Percentiles rank a stretch among this genome's conserved stretches.
Evolutionary conservation across 1,140 invertebrate genomes (phyloP).

Genomic region (Anastrepha ludens): DNA sequence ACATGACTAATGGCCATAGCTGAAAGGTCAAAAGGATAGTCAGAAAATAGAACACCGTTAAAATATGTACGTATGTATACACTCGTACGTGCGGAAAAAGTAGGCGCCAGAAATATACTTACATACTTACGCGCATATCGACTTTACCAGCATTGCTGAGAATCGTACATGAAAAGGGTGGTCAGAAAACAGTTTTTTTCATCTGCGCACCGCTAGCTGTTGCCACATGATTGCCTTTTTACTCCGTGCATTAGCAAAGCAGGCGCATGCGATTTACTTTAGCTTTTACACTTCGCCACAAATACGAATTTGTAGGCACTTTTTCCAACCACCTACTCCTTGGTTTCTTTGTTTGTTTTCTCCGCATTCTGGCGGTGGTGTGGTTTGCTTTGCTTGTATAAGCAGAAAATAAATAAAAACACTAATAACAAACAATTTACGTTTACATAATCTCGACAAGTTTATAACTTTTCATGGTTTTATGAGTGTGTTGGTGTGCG

Average conservation of each 20-base stretch:
- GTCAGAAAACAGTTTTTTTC: neutral
- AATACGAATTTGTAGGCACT: neutral
- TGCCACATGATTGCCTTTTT: neutral
- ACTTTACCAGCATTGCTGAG: too few relatives aligned
- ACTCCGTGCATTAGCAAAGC: neutral
- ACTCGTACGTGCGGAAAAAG: conserved; percentile 2
- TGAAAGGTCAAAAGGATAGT: conserved; percentile 19
- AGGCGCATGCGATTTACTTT: neutral
- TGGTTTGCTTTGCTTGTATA: neutral
- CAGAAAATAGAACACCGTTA: conserved; percentile 22
- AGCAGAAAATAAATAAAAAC: neutral
- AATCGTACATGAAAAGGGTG: conserved; percentile 5
- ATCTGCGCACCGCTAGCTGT: neutral
- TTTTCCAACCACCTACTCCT: neutral
- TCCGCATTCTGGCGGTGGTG: neutral
- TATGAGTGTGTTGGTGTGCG: neutral
- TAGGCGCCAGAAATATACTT: neutral
- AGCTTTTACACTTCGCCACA: neutral
- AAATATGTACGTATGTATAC: neutral
- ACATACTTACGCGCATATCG: neutral
- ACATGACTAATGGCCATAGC: neutral
- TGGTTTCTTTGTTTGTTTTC: neutral
- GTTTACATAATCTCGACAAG: neutral
- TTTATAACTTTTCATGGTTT: neutral
- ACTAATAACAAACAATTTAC: neutral